Evolutionary conservation across 2,888 invertebrate genomes (phyloP).

Genomic region (Aradus depressus): DNA sequence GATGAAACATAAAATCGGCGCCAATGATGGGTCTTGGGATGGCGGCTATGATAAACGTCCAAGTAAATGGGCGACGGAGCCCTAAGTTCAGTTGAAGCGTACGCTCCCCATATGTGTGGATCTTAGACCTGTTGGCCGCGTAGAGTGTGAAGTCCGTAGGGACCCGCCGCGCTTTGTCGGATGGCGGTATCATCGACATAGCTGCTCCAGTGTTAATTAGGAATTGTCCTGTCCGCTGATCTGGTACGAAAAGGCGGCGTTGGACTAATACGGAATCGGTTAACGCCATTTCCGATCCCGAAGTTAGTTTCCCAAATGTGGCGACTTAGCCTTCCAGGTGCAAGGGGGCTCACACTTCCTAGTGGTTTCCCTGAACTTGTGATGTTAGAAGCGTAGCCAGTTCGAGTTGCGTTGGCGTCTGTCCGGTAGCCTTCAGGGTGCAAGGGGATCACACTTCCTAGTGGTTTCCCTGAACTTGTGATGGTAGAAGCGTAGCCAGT

Average conservation of each 20-base stretch:
- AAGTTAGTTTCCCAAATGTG: slow-evolving; percentile 1
- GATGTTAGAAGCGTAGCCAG: not conserved
- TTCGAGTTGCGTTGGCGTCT: not conserved
- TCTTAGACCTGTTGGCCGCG: slow-evolving; percentile 8
- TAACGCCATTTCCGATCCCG: not conserved
- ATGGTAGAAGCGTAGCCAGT: no score
- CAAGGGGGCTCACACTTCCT: not conserved
- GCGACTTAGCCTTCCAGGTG: not conserved
- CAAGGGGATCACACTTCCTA: no score
- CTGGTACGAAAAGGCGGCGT: not conserved
- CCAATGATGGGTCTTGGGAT: slow-evolving; percentile 4
- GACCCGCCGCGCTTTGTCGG: not conserved
- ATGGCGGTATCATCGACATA: slow-evolving; percentile 5
- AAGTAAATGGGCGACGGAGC: slow-evolving; percentile 5
- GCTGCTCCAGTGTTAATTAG: slow-evolving; percentile 8
- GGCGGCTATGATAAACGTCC: slow-evolving; percentile 3
- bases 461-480: no score
- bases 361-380: not conserved
- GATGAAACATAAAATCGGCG: slow-evolving; percentile 11
- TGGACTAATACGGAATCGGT: not conserved
- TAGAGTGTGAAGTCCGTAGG: not conserved
- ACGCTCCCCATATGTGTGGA: slow-evolving; percentile 8
- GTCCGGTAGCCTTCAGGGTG: not conserved
- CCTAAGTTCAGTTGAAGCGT: slow-evolving; percentile 9
- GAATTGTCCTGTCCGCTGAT: slow-evolving; percentile 1